Base-by-base conservation (phyloP, 1,140 invertebrate species). In the Pygmarrhopalites habei region DNA sequence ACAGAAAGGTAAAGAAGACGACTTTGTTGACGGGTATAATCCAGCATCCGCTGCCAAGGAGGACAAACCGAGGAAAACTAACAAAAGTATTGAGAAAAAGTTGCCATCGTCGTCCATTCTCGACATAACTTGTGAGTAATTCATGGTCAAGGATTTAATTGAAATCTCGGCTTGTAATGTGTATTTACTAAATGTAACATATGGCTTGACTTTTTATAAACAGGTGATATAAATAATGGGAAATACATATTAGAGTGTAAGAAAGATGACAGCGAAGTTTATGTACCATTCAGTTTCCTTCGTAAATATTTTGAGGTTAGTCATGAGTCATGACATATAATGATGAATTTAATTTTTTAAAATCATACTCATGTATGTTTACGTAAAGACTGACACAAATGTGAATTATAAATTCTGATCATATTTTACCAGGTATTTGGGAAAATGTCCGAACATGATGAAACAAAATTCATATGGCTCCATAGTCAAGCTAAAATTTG, bases 401-500 rank as follows among this genome's bases (percentile, higher is more conserved):
- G 4, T 23, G 19, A 47, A 30, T 15, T 35, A n/a, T 64, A 39
- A 47, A n/a, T n/a, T 21, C 17, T 56, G 15, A 47, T 39, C 46
- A 46, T 26, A 26, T 67, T 60, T 65, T 74, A 74, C 58, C 69
- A 86, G 84, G 79, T 86, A 63, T 88, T 87, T 76, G 87, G 87
- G 1, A 88, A 89, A 75, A 73, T 89, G 74, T 83, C 82, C 41
- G 81, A 79, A 15, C 81, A 81, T 46, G 84, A 87, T 74, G 83
- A 83, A 28, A 83, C 89, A 71, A 82, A 83, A 67, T 96, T 98
- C 74, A 88, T 92, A 73, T 97, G 92, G 90, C 86, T 89, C 25
- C 94, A 98, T 76, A 94, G 91, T 74, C 93, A 93, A 74, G 89
- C 91, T 12, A 92, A 92, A 77, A 84, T 95, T 1, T 93, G 92